Percentiles rank a stretch among this genome's conserved stretches.
These are phyloP conservation scores for Acanthosoma haemorrhoidale DNA, from an alignment of 2,888 invertebrate species.

Conservation along the genomic window DNA sequence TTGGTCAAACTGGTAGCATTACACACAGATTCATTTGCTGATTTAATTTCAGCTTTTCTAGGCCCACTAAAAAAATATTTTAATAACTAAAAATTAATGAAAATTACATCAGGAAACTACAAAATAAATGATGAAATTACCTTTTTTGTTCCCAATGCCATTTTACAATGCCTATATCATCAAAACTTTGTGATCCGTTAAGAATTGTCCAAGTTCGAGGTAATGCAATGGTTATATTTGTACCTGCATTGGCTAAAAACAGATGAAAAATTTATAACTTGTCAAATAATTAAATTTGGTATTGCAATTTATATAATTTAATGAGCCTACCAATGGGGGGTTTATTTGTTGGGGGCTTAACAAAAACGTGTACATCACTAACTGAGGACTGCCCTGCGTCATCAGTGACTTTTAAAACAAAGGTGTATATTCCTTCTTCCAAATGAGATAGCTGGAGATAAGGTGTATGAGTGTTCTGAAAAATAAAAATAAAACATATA, in stretches of 20 bases:
- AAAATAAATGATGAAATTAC: constrained; percentile 44
- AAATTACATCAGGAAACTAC: not conserved
- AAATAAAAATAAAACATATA: constrained; percentile 1
- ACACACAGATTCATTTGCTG: constrained; percentile 60
- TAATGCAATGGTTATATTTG: constrained; percentile 64
- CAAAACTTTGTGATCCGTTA: constrained; percentile 74
- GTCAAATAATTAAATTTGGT: not conserved
- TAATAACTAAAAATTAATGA: not conserved
- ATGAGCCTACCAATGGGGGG: constrained; percentile 62
- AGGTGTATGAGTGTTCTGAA: constrained; percentile 79
- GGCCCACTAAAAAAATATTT: constrained; percentile 52
- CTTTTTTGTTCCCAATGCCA: constrained; percentile 79
- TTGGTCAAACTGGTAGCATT: constrained; percentile 77
- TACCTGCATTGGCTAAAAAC: constrained; percentile 51
- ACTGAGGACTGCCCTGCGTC: constrained; percentile 81
- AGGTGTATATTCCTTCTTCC: constrained; percentile 90
- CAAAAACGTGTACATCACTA: constrained; percentile 86
- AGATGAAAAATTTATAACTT: too few species aligned
- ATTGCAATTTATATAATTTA: not conserved
- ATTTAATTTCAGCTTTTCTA: constrained; percentile 47
- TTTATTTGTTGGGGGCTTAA: constrained; percentile 81
- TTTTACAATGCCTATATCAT: constrained; percentile 74
- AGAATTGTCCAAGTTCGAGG: constrained; percentile 75
- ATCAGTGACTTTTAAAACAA: constrained; percentile 87
- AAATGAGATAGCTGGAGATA: constrained; percentile 82